These are phyloP conservation scores for Ursus arctos DNA, from an alignment of 2,113 vertebrate species.

Conservation along the genomic window DNA sequence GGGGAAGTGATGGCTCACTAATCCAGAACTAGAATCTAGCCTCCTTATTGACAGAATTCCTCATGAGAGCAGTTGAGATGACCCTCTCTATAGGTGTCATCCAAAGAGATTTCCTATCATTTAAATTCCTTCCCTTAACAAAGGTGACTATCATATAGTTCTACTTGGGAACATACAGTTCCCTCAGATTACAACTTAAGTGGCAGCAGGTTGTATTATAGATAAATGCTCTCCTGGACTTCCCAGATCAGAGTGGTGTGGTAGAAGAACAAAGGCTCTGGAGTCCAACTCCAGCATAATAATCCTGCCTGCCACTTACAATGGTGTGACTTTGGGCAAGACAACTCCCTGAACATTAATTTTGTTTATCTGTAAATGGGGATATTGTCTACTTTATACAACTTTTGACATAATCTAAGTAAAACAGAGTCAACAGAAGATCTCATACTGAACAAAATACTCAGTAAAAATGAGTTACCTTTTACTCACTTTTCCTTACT, in stretches of 20 bases:
- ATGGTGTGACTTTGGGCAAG: not conserved
- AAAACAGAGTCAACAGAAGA: slow-evolving; percentile 40
- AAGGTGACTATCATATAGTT: not conserved
- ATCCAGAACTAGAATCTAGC: not conserved
- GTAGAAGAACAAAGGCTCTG: slow-evolving; percentile 25
- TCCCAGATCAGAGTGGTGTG: not conserved
- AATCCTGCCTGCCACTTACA: not conserved
- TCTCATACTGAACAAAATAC: slow-evolving; percentile 5
- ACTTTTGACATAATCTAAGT: slow-evolving; percentile 28
- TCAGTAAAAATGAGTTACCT: slow-evolving; percentile 28
- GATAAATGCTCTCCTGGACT: not conserved
- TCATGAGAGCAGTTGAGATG: not conserved
- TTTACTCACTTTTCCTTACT: slow-evolving; percentile 25
- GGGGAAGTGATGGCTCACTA: not conserved
- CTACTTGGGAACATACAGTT: not conserved
- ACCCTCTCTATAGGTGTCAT: not conserved
- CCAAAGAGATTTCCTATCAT: not conserved
- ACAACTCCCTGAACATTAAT: not conserved
- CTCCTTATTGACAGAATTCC: not conserved
- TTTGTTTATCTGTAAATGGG: not conserved
- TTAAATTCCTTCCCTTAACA: not conserved
- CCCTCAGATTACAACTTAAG: not conserved
- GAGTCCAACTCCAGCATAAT: not conserved
- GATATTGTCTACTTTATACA: slow-evolving; percentile 38
- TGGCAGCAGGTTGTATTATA: not conserved